Evolutionary conservation across 2,797 vertebrate genomes (phyloP).

Genomic region (Setipinna tenuifilis): DNA sequence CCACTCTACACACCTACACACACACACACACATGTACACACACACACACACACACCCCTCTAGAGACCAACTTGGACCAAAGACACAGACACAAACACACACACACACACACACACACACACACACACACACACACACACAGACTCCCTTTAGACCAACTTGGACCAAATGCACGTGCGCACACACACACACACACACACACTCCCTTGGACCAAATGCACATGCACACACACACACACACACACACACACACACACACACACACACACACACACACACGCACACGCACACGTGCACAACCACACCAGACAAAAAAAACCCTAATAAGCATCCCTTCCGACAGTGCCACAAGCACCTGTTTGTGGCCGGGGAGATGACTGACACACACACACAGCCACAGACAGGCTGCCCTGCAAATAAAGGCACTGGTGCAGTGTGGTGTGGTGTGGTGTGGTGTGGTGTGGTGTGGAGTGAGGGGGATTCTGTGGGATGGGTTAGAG

Average conservation of each 20-base stretch:
- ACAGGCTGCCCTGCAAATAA: not conserved
- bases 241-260: slow-evolving; percentile 3
- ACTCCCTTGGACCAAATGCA: not conserved
- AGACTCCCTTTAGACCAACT: not conserved
- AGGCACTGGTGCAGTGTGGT: not conserved
- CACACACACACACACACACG: slow-evolving; percentile 27
- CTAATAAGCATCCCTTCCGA: not conserved
- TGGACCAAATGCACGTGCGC: too few species aligned
- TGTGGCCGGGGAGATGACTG: not conserved
- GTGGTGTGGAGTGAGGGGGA: not conserved
- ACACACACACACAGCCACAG: not conserved
- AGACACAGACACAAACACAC: not conserved
- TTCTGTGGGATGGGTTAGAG: too few species aligned
- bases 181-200: not conserved
- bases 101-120: not conserved
- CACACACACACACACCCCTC: not conserved
- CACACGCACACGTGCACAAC: not conserved
- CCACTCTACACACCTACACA: not conserved
- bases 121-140: slow-evolving; percentile 20
- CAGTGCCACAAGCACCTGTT: not conserved
- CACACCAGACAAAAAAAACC: not conserved
- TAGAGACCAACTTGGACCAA: not conserved
- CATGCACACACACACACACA: too few species aligned
- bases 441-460: too few species aligned
- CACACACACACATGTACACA: not conserved